Percentiles rank a stretch among this genome's conserved stretches.
These are phyloP conservation scores for Lycaena phlaeas DNA, from an alignment of 2,888 invertebrate species.

Conservation along the genomic window DNA sequence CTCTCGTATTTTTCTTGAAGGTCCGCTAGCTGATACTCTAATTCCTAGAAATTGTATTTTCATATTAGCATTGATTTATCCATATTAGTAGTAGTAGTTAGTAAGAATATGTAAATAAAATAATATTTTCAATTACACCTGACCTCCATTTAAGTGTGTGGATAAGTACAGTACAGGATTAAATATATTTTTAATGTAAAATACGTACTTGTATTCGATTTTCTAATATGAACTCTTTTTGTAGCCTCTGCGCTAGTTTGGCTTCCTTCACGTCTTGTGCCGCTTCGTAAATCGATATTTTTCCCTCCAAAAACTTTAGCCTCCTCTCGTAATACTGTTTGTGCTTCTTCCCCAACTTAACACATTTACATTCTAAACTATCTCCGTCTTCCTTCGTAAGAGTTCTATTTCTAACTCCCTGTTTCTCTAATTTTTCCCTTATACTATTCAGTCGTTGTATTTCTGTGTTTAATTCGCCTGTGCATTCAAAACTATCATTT, in stretches of 20 bases:
- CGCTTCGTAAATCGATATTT: slow-evolving; percentile 77
- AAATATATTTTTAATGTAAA: too few relatives aligned
- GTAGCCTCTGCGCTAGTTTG: slow-evolving; percentile 74
- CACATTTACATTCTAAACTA: slow-evolving; percentile 62
- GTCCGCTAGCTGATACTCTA: slow-evolving; percentile 68
- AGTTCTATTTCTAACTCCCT: slow-evolving; percentile 66
- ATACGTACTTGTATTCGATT: slow-evolving; percentile 56
- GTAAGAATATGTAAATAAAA: too few relatives aligned
- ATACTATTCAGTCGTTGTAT: slow-evolving; percentile 77
- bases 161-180: too few relatives aligned
- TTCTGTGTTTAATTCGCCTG: slow-evolving; percentile 73
- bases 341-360: slow-evolving; percentile 70
- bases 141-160: too few relatives aligned
- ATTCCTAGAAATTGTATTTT: slow-evolving; percentile 40
- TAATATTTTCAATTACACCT: too few relatives aligned
- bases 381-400: slow-evolving; percentile 55
- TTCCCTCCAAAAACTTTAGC: slow-evolving; percentile 75
- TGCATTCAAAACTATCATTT: slow-evolving; percentile 66
- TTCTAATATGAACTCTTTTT: slow-evolving; percentile 73
- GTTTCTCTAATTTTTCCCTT: slow-evolving; percentile 75
- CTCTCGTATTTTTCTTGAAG: slow-evolving; percentile 76
- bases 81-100: too few relatives aligned
- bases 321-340: slow-evolving; percentile 79
- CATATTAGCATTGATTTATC: background rate
- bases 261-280: slow-evolving; percentile 75